A percentile compares a stretch with the other conserved stretches of the same genome.
phyloP scores from a whole-genome alignment of 2,888 invertebrate genomes.

The Amiota mariae region DNA sequence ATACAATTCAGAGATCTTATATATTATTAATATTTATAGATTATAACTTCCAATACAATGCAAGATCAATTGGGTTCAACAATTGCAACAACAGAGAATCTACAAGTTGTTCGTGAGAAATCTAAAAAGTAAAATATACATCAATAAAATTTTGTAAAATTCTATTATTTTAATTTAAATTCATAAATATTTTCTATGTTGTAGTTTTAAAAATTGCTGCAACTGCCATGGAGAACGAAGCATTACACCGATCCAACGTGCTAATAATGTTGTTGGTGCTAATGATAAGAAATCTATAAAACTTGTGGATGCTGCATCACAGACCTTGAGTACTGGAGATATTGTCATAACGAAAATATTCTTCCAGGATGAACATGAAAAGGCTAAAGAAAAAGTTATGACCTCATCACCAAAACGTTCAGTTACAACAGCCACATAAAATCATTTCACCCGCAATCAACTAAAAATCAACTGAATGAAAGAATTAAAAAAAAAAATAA shows the following conservation, averaged over 20 bases:
- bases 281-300: constrained; percentile 62
- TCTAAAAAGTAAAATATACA: constrained; percentile 72
- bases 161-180: background rate
- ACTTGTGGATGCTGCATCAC: constrained; percentile 78
- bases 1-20: background rate
- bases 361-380: constrained; percentile 77
- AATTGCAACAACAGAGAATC: constrained; percentile 71
- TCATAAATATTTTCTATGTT: constrained; percentile 32
- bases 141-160: constrained; percentile 37
- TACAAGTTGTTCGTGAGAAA: constrained; percentile 72
- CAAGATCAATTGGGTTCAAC: constrained; percentile 71
- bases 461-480: background rate
- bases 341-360: constrained; percentile 91
- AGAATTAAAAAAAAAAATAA: background rate
- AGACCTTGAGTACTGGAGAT: constrained; percentile 93
- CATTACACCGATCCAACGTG: constrained; percentile 56
- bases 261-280: constrained; percentile 28
- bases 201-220: constrained; percentile 71
- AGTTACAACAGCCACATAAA: constrained; percentile 49
- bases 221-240: constrained; percentile 69
- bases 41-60: constrained; percentile 69
- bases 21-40: constrained; percentile 51
- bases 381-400: constrained; percentile 75
- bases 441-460: no score
- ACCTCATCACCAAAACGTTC: constrained; percentile 75